Evolutionary conservation across 2,888 invertebrate genomes (phyloP), one percentile per base, ranked within the genome.

Genomic region (Anthrax anthrax): DNA sequence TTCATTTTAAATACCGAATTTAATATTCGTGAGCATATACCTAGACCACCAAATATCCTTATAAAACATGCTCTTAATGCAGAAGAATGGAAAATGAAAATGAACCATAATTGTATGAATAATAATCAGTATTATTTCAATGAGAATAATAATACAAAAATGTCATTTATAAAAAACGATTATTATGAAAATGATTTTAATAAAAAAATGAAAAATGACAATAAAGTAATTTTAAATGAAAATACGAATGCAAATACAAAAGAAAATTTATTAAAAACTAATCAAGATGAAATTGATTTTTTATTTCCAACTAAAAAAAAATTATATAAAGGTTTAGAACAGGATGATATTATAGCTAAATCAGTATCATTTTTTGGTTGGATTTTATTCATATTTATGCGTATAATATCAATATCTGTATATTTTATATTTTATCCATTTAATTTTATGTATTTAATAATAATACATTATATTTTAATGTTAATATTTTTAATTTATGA

Each of bases 291-390:
- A 3, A 55, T 63, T 16, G 68, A 67, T 42, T 62, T 69, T 39
- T 63, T 68, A 37, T 55, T 67, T 38, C 63, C 63, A 53, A 65
- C 60, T 37, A 74, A 71, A 18, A 70, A 71, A 42, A 70, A 66
- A 36, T 78, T 70, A 43, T 71, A 74, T 54, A 70, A 80, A 54
- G 83, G 82, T 9, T 70, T 86, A 10, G 80, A 82, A 52, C 82
- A 84, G 52, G 85, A 85, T 55, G 84, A 86, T 57, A 73, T 78
- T 2, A 72, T 80, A 0, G 83, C 81, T 13, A 77, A 77, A 54
- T 61, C 79, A 8, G 70, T 85, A 4, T 74, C 81, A 23, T 83
- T 80, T 58, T 63, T 81, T n/a, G 84, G 82, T 60, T 87, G 87
- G 87, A 78, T 82, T 52, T 69, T 78, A 39, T 86, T 85, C 59